Evolutionary conservation across 2,113 vertebrate genomes (phyloP).

Genomic region (Felis chaus): DNA sequence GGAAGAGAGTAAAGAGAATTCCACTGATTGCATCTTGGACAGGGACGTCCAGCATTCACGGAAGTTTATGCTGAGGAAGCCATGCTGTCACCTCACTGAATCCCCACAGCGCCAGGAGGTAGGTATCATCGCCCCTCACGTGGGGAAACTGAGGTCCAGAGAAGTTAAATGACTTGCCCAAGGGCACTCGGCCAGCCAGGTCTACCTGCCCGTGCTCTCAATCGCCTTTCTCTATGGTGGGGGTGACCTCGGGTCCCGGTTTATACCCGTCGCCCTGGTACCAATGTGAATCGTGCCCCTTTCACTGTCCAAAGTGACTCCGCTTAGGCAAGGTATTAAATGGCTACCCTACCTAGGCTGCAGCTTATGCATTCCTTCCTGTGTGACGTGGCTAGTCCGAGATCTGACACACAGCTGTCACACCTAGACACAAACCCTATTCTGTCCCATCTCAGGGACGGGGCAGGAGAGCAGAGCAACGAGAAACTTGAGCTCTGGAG

Average conservation of each 20-base stretch:
- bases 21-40: rapidly evolving
- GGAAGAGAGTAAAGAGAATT: background rate
- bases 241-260: background rate
- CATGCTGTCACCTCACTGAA: background rate
- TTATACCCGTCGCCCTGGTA: background rate
- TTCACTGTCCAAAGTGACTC: background rate
- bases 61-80: no score
- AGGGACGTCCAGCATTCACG: background rate
- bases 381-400: background rate
- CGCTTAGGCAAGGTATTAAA: background rate
- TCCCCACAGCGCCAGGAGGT: background rate
- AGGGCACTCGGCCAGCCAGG: background rate
- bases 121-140: background rate
- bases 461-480: background rate
- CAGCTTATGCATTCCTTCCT: background rate
- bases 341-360: no score
- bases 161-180: background rate
- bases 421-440: background rate
- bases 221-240: background rate
- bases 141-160: background rate
- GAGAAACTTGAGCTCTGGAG: background rate
- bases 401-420: background rate
- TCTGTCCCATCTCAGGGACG: background rate
- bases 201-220: background rate
- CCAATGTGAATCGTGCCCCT: background rate